Evolutionary conservation across 1,140 invertebrate genomes (phyloP), one percentile per base, ranked within the genome.

Genomic region (Heliconius hewitsoni): DNA sequence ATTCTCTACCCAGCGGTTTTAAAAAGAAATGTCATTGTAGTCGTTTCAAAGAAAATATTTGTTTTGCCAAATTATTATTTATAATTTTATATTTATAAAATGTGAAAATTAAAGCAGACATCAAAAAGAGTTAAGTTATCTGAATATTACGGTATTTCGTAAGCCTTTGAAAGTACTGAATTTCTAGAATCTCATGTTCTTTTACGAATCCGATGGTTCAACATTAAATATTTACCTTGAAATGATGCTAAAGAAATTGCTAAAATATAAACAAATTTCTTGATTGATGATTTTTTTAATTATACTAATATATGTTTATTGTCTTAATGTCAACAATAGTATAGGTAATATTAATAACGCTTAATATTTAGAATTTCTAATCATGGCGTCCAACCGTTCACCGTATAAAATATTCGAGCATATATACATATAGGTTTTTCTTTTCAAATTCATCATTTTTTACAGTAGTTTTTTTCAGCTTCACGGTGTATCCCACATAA

Each of bases 21-120:
- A 76, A 50, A 74, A 78, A 71, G 70, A 81, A 81, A 83, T 81
- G 55, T 83, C 79, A 80, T 80, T 72, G 52, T 73, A 74, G 55
- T 27, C 79, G 74, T 81, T 82, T 81, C 75, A 76, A 81, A 76
- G 76, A 78, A 70, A 50, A 66, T 66, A 66, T 66, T 66, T 66
- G 27, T 66, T 66, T 27, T 60, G 3, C 57, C 60, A 3, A 66
- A 66, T 66, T 30, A 13, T 66, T 66, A 66, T 66, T 66, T 30
- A 66, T 66, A 52, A 6, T 52, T 23, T 23, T 11, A 27, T 23
- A 60, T 11, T n/a, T 27, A 23, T 23, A 27, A 60, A n/a, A 23
- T 60, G 9, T 27, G 23, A 66, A 66, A 66, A 66, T 13, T 66
- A 16, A 66, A 66, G 27, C 11, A 66, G 60, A 30, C 27, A 16